phyloP scores from a whole-genome alignment of 2,888 invertebrate genomes.

The Conchocele bisecta region DNA sequence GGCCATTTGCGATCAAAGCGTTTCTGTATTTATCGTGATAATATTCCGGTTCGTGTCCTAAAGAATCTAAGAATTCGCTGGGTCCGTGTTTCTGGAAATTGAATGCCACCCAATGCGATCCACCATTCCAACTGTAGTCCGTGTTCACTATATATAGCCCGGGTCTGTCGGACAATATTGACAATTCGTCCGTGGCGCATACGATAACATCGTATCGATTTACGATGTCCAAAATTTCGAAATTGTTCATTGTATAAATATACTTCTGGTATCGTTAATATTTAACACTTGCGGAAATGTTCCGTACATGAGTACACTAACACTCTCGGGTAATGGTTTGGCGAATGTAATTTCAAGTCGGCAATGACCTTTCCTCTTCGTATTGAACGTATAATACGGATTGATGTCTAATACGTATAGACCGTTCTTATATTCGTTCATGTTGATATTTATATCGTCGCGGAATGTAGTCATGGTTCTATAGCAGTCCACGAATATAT shows the following conservation, averaged over 20 bases:
- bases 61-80: conserved; percentile 37
- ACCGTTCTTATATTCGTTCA: conserved; percentile 3
- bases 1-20: no score
- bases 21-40: no score
- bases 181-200: conserved; percentile 12
- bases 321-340: conserved; percentile 21
- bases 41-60: conserved; percentile 8
- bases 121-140: neutral
- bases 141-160: no score
- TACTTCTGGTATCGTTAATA: conserved; percentile 1
- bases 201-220: no score
- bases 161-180: neutral
- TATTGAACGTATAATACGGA: conserved; percentile 10
- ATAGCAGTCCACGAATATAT: conserved; percentile 13
- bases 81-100: conserved; percentile 20
- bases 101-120: conserved; percentile 28
- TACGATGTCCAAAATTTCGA: no score
- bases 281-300: conserved; percentile 17
- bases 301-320: conserved; percentile 22
- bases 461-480: conserved; percentile 1
- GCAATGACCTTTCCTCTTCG: conserved; percentile 25
- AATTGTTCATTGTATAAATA: conserved; percentile 2
- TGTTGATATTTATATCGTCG: neutral
- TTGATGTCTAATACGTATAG: conserved; percentile 12
- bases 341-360: conserved; percentile 21